phyloP scores from a whole-genome alignment of 2,888 invertebrate genomes.

The Malachius bipustulatus region DNA sequence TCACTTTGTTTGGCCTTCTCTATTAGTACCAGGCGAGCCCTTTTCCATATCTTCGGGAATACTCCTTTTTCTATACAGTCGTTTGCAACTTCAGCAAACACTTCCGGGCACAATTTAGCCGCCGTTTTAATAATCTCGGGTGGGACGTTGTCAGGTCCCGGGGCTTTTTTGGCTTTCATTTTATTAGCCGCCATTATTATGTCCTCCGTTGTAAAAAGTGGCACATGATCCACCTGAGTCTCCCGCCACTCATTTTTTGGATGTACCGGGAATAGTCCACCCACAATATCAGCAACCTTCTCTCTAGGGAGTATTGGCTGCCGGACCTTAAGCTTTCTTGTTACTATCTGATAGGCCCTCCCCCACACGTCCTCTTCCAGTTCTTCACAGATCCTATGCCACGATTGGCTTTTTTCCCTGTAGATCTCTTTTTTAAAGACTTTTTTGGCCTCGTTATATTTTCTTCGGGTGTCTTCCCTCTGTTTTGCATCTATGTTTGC shows the following conservation, averaged over 20 bases:
- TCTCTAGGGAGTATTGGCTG: conserved; percentile 1
- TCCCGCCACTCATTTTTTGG: conserved; percentile 1
- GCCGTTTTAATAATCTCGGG: conserved; percentile 10
- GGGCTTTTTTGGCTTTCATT: conserved; percentile 9
- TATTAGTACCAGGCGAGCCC: conserved; percentile 10
- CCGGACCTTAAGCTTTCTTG: conserved; percentile 7
- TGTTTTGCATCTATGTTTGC: neutral
- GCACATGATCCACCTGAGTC: neutral
- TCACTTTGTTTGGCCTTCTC: conserved; percentile 9
- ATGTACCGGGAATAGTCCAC: conserved; percentile 5
- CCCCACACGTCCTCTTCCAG: conserved; percentile 11
- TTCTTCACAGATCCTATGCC: conserved; percentile 8
- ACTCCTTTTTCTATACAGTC: neutral
- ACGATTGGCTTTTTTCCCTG: conserved; percentile 6
- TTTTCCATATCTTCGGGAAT: conserved; percentile 10
- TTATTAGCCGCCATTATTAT: conserved; percentile 5
- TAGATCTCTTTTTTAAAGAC: conserved; percentile 8
- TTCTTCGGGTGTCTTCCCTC: neutral
- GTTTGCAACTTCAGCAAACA: conserved; percentile 5
- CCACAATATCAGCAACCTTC: too few species aligned
- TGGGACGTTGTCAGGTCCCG: conserved; percentile 8
- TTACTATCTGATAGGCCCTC: conserved; percentile 12
- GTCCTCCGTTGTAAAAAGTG: conserved; percentile 6
- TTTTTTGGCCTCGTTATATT: conserved; percentile 5
- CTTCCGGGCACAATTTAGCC: neutral